Percentiles rank a stretch among this genome's conserved stretches.
Conservation (phyloP, 1,140 invertebrate genomes). For the Pseudomyrmex gracilis region DNA sequence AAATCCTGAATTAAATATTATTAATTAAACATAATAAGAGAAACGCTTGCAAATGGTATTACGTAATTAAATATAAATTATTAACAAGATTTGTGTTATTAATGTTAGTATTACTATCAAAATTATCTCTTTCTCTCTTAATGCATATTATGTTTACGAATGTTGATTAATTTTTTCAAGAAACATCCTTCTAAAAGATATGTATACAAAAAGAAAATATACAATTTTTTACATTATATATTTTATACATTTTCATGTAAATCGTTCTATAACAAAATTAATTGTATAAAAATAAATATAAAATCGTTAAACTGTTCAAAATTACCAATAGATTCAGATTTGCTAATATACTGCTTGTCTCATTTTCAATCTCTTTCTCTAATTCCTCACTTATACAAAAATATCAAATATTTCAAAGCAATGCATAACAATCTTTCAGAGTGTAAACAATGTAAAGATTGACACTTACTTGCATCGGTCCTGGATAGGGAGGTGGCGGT, state of each 20-base stretch:
- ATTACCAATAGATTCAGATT: too few species aligned
- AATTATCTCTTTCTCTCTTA: background rate
- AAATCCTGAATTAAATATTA: slow-evolving; percentile 18
- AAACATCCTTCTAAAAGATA: background rate
- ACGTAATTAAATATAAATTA: slow-evolving; percentile 20
- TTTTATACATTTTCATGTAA: too few species aligned
- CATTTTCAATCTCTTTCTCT: background rate
- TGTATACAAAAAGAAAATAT: too few species aligned
- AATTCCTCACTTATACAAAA: slow-evolving; percentile 57
- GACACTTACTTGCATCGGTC: slow-evolving; percentile 80
- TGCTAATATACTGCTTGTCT: background rate
- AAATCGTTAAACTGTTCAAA: too few species aligned
- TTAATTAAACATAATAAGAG: slow-evolving; percentile 29
- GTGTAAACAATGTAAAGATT: slow-evolving; percentile 65
- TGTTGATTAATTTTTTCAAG: background rate
- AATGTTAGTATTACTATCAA: background rate
- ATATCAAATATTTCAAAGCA: slow-evolving; percentile 76
- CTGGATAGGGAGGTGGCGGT: slow-evolving; percentile 83
- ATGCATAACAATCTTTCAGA: slow-evolving; percentile 72
- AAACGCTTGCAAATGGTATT: slow-evolving; percentile 30
- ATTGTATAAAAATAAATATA: too few species aligned
- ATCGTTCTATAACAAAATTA: too few species aligned
- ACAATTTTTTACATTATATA: too few species aligned
- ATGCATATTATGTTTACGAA: background rate
- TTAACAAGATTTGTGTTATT: background rate